Base-by-base conservation (phyloP, 2,113 vertebrate species). In the Fregetta grallaria region DNA sequence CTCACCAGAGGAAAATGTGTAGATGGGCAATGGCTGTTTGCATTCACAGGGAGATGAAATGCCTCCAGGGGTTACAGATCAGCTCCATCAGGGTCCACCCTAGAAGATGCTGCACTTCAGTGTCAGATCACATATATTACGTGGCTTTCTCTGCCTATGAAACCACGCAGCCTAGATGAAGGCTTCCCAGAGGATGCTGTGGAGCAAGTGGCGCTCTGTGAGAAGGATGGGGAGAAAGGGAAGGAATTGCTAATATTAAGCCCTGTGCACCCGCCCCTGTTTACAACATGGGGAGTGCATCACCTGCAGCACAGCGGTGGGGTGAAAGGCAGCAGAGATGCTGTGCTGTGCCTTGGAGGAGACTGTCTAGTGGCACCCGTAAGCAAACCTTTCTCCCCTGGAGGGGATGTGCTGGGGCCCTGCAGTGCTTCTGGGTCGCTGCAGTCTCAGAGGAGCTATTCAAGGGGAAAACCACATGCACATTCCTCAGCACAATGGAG, bases 401-500 rank as follows among this genome's bases (percentile, higher is more conserved):
- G 21, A 63, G 53, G 66, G 65, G 38, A 27, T 30, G 27, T 13
- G 3, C 49, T 75, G 82, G 63, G 74, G 66, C 87, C 67, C 49
- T n/a, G 76, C 49, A 15, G 66, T 11, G 56, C 55, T 93, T 94
- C 92, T 94, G 79, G 66, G 80, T 88, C 12, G 3, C 32, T 78
- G 77, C 23, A n/a, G 59, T 61, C 88, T 94, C 83, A 42, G 87
- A 72, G 80, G 58, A 96, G 86, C 68, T 90, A 85, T 92, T 96
- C 84, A 92, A 92, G n/a, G 59, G 76, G 77, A 93, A 95, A 95
- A 91, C 32, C 59, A 88, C 71, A 55, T 47, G 90, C 78, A 90
- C 92, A 89, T 96, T 96, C 94, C 91, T 94, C 70, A 94, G 77
- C 63, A 96, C 84, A 94, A 94, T 91, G 62, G 63, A 95, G 63